Conservation (phyloP, 1,140 invertebrate species). For the Elymnias hypermnestra region DNA sequence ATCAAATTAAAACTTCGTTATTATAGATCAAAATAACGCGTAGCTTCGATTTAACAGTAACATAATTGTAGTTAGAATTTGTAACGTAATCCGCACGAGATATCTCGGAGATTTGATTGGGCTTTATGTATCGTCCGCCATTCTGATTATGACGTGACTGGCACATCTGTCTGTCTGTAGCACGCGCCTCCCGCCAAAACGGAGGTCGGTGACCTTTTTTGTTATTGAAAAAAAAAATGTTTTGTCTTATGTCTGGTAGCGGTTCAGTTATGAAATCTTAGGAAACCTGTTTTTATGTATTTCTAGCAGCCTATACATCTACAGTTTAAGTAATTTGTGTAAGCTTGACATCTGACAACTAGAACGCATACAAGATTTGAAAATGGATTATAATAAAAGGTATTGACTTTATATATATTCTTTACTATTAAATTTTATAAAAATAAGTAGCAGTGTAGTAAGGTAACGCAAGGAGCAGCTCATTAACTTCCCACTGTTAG, state of each 20-base stretch:
- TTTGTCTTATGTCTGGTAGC: conserved; percentile 17
- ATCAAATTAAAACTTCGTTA: conserved; percentile 59
- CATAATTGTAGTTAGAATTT: conserved; percentile 64
- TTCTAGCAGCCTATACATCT: too few relatives aligned
- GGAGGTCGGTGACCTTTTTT: conserved; percentile 42
- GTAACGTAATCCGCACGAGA: conserved; percentile 61
- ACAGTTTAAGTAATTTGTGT: too few relatives aligned
- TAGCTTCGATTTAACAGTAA: conserved; percentile 45
- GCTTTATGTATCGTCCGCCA: conserved; percentile 53
- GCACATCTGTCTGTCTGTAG: conserved; percentile 48
- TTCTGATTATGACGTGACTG: conserved; percentile 62
- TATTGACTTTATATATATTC: too few relatives aligned
- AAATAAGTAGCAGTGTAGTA: too few relatives aligned
- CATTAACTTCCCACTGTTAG: too few relatives aligned
- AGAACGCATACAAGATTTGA: too few relatives aligned
- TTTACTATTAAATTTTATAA: too few relatives aligned
- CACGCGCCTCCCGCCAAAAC: conserved; percentile 51
- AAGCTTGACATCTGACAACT: too few relatives aligned
- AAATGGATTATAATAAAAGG: too few relatives aligned
- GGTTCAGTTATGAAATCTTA: neutral
- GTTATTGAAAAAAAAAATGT: conserved; percentile 23
- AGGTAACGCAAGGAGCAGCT: too few relatives aligned
- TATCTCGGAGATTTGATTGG: conserved; percentile 60
- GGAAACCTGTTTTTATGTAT: too few relatives aligned
- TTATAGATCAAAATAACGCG: conserved; percentile 33